Conservation (phyloP, 2,888 invertebrate genomes). For the Drosophila eohydei region DNA sequence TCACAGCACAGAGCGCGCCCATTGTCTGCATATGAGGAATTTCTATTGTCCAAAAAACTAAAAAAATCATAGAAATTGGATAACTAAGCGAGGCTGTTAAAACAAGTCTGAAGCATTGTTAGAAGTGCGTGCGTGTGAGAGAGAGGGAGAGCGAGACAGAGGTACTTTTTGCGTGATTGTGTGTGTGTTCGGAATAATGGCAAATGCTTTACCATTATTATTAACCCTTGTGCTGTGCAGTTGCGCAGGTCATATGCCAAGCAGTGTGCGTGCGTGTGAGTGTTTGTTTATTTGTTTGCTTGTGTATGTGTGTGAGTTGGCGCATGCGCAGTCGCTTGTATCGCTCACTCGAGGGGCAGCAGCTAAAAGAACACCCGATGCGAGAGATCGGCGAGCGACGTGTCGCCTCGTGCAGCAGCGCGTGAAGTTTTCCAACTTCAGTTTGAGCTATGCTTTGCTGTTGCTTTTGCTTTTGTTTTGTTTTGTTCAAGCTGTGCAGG, state of each 20-base stretch:
- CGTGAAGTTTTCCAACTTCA: conserved; percentile 75
- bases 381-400: conserved; percentile 46
- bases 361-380: conserved; percentile 60
- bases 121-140: conserved; percentile 13
- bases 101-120: conserved; percentile 51
- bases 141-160: neutral
- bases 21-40: conserved; percentile 53
- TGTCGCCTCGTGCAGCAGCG: conserved; percentile 14
- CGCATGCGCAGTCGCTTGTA: conserved; percentile 69
- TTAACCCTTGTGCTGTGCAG: conserved; percentile 57
- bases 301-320: conserved; percentile 40
- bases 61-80: conserved; percentile 10
- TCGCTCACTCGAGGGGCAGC: conserved; percentile 33
- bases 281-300: conserved; percentile 11
- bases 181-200: conserved; percentile 33
- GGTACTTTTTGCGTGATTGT: conserved; percentile 15
- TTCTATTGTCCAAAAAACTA: conserved; percentile 48
- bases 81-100: conserved; percentile 50
- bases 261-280: conserved; percentile 12
- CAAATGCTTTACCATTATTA: conserved; percentile 38
- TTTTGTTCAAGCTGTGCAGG: conserved; percentile 28
- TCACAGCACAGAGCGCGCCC: conserved; percentile 38
- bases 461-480: conserved; percentile 39
- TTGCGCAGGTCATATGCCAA: conserved; percentile 50
- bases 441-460: conserved; percentile 65